Percentiles rank a stretch among this genome's conserved stretches.
These are phyloP conservation scores for Sylvicola cinctus DNA, from an alignment of 2,888 invertebrate genomes.

Conservation along the genomic window DNA sequence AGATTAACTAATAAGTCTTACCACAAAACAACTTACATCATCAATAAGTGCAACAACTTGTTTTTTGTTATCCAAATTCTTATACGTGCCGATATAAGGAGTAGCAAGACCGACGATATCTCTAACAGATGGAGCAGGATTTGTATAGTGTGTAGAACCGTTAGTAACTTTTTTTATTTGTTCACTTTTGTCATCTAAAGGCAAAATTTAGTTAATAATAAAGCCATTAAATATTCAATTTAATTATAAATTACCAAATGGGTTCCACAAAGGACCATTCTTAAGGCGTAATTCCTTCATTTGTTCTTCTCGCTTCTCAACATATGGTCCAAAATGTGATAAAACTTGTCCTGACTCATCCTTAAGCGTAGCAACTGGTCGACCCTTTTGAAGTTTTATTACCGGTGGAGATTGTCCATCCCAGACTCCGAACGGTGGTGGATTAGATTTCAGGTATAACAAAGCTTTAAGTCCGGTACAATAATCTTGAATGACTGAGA, in stretches of 20 bases:
- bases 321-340: conserved; percentile 78
- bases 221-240: no score
- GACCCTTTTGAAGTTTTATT: conserved; percentile 79
- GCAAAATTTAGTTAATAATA: no score
- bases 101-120: conserved; percentile 62
- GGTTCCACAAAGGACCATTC: conserved; percentile 28
- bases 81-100: conserved; percentile 61
- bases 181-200: no score
- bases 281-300: conserved; percentile 27
- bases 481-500: conserved; percentile 90
- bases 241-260: conserved; percentile 19
- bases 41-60: conserved; percentile 96
- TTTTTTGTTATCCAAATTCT: conserved; percentile 62
- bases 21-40: conserved; percentile 63
- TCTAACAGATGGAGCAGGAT: conserved; percentile 32
- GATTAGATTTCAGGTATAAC: conserved; percentile 51
- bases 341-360: conserved; percentile 54
- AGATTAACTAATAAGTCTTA: conserved; percentile 5
- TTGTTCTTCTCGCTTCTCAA: conserved; percentile 45
- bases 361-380: conserved; percentile 47
- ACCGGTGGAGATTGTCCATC: conserved; percentile 89
- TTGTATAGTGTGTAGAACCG: no score
- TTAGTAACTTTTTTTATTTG: no score
- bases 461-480: conserved; percentile 70
- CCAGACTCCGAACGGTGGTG: conserved; percentile 47